Percentiles rank a stretch among this genome's conserved stretches.
Conservation (phyloP, 2,888 invertebrate species). For the Tanypteryx hageni region DNA sequence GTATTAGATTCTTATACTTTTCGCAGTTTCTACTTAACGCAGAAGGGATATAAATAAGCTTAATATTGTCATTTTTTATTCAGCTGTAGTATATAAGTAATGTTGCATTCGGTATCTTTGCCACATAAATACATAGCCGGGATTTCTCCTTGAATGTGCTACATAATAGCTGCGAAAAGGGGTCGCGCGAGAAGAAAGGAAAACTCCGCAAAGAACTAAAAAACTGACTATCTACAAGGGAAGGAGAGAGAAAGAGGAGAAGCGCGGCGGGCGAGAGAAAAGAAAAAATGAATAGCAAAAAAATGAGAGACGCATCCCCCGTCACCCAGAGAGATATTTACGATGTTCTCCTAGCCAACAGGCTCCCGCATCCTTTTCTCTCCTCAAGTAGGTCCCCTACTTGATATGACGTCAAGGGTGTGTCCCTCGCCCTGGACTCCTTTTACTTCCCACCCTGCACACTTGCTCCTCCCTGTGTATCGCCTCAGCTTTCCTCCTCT, state of each 20-base stretch:
- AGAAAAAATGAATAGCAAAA: slow-evolving; percentile 8
- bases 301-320: slow-evolving; percentile 2
- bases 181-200: too few species aligned
- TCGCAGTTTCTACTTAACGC: too few species aligned
- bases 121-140: too few species aligned
- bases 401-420: slow-evolving; percentile 35
- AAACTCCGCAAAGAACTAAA: too few species aligned
- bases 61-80: too few species aligned
- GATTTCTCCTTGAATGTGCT: too few species aligned
- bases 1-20: too few species aligned
- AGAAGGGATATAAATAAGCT: too few species aligned
- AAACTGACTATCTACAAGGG: background rate
- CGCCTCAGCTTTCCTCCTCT: background rate
- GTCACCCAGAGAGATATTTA: slow-evolving; percentile 51
- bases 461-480: background rate
- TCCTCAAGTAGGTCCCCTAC: slow-evolving; percentile 16
- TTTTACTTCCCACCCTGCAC: background rate
- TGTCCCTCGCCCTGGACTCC: background rate
- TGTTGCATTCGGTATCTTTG: too few species aligned
- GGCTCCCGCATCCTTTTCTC: background rate
- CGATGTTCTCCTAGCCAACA: slow-evolving; percentile 52
- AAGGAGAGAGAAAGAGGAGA: background rate
- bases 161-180: too few species aligned
- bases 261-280: background rate
- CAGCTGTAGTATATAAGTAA: too few species aligned